Base-by-base conservation (phyloP, 2,888 invertebrate genomes). In the Odontomyia ornata region DNA sequence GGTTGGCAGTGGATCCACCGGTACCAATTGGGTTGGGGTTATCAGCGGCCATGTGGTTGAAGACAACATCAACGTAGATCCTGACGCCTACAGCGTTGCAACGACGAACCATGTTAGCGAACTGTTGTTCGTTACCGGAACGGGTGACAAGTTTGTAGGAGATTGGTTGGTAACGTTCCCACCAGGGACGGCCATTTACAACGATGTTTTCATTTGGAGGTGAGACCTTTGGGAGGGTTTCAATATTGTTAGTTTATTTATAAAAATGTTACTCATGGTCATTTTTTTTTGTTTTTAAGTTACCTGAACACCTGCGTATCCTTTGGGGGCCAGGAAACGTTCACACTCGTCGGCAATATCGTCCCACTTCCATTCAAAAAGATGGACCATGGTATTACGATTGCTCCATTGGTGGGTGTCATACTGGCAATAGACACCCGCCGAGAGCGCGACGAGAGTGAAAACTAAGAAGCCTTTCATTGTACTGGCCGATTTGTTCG, bases 281-380 rank as follows among this genome's bases (percentile, higher is more conserved):
- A 27, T 25, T 9, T 21, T 5, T 11, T 1, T n/a, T n/a, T n/a
- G n/a, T 3, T 2, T 15, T 21, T 65, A 0, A 75, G 80, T 82
- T 85, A 92, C 93, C 89, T 93, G 93, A 73, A 93, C 89, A 77
- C 92, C 95, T 73, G 90, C 94, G 83, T 89, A 95, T 52, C 93
- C 94, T 79, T 88, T 89, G 0, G 93, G 92, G 0, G 90, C 92
- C 28, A 95, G 88, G 85, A 93, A 95, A 15, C 89, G 84, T 83
- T n/a, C n/a, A n/a, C n/a, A n/a, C n/a, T n/a, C n/a, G n/a, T n/a
- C n/a, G n/a, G n/a, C n/a, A n/a, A n/a, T n/a, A n/a, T n/a, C n/a
- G n/a, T n/a, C n/a, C n/a, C n/a, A n/a, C n/a, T n/a, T n/a, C n/a
- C n/a, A n/a, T n/a, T n/a, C n/a, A n/a, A n/a, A n/a, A n/a, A n/a